Conservation (phyloP, 2,888 invertebrate species). For the Brenthis ino region DNA sequence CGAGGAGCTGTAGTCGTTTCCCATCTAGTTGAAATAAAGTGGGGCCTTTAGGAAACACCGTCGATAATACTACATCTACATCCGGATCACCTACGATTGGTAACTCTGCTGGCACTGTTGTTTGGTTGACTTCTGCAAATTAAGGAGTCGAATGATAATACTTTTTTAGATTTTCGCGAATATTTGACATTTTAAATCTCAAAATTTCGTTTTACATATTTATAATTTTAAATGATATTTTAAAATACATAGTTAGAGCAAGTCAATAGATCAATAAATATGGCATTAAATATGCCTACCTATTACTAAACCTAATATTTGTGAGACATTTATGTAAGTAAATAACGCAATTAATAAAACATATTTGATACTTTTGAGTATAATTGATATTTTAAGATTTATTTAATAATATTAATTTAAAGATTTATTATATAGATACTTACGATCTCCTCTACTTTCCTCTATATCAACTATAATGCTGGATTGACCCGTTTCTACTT, state of each 20-base stretch:
- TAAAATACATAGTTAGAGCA: too few relatives aligned
- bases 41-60: constrained; percentile 90
- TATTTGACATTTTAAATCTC: background rate
- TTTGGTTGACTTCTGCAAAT: constrained; percentile 90
- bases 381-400: background rate
- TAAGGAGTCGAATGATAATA: background rate
- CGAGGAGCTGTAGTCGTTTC: constrained; percentile 89
- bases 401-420: background rate
- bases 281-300: too few relatives aligned
- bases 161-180: too few relatives aligned
- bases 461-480: constrained; percentile 95
- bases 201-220: background rate
- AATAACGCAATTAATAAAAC: too few relatives aligned
- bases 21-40: constrained; percentile 91
- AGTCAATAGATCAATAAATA: too few relatives aligned
- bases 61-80: constrained; percentile 88
- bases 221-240: background rate
- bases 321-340: too few relatives aligned
- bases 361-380: too few relatives aligned
- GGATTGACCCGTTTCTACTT: constrained; percentile 93
- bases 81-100: constrained; percentile 92
- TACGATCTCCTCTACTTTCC: constrained; percentile 92
- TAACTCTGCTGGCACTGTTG: constrained; percentile 89
- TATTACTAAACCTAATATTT: too few relatives aligned
- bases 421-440: constrained; percentile 69